Evolutionary conservation across 1,140 invertebrate genomes (phyloP).

Genomic region (Halotydeus destructor): DNA sequence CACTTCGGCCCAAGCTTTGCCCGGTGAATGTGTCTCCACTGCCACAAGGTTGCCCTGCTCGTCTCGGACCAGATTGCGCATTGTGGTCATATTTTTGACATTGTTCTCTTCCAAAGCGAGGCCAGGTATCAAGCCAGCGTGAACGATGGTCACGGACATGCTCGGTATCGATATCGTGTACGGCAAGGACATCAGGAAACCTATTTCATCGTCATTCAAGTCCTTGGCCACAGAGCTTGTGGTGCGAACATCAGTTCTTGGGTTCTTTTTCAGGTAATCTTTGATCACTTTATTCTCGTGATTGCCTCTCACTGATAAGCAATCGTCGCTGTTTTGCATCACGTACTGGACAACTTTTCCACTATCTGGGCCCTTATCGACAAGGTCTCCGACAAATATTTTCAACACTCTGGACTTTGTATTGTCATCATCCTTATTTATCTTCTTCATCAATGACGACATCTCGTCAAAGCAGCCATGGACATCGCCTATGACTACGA

Average conservation of each 20-base stretch:
- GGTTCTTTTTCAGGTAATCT: conserved; percentile 13
- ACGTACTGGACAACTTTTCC: conserved; percentile 19
- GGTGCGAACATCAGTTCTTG: conserved; percentile 13
- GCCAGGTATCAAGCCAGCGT: conserved; percentile 25
- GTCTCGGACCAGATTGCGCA: conserved; percentile 22
- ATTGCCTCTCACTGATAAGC: conserved; percentile 17
- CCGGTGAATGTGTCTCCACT: conserved; percentile 15
- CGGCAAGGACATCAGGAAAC: conserved; percentile 21
- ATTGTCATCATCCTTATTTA: conserved; percentile 5
- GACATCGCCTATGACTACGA: conserved; percentile 24
- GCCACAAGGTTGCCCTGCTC: conserved; percentile 11
- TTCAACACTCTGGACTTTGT: conserved; percentile 20
- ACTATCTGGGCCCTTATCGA: conserved; percentile 25
- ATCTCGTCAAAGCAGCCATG: conserved; percentile 26
- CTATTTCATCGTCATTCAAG: conserved; percentile 20
- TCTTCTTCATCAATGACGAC: conserved; percentile 17
- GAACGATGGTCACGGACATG: conserved; percentile 23
- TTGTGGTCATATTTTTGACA: conserved; percentile 20
- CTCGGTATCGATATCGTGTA: conserved; percentile 24
- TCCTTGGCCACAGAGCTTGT: conserved; percentile 21
- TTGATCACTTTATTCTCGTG: conserved; percentile 17
- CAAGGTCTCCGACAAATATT: conserved; percentile 24
- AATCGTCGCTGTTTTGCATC: conserved; percentile 5
- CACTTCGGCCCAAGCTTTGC: conserved; percentile 21
- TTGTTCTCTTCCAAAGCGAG: conserved; percentile 18